These are phyloP conservation scores for Ceratothoa steindachneri DNA, from an alignment of 2,888 invertebrate species.

Conservation along the genomic window DNA sequence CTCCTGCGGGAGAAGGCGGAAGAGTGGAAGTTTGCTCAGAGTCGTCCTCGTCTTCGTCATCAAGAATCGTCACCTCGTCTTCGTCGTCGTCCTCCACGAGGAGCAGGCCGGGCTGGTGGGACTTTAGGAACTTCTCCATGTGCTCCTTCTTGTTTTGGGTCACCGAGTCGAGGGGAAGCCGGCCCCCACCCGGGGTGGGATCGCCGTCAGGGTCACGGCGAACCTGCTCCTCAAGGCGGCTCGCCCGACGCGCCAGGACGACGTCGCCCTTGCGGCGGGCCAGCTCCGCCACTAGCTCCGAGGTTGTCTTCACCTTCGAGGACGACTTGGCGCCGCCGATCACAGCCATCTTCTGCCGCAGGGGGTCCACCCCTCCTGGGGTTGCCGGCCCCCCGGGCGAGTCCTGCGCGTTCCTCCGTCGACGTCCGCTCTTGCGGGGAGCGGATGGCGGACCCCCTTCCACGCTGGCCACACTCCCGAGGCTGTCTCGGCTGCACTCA, in stretches of 20 bases:
- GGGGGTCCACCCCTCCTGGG: conserved; percentile 14
- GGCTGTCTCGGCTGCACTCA: conserved; percentile 51
- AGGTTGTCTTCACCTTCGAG: conserved; percentile 69
- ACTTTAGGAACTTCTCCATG: conserved; percentile 53
- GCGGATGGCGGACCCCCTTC: not conserved
- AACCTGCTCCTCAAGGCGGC: conserved; percentile 41
- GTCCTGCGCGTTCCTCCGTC: not conserved
- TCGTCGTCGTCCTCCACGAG: conserved; percentile 29
- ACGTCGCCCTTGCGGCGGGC: conserved; percentile 46
- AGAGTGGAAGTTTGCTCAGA: conserved; percentile 17
- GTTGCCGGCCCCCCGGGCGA: not conserved
- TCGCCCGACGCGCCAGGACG: conserved; percentile 43
- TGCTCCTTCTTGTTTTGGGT: conserved; percentile 54
- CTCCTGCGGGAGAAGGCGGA: conserved; percentile 14
- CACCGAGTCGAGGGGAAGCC: conserved; percentile 49
- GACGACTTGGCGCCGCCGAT: conserved; percentile 56
- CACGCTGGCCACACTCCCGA: conserved; percentile 38
- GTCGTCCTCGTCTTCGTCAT: not conserved
- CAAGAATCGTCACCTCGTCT: conserved; percentile 19
- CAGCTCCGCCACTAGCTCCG: conserved; percentile 73
- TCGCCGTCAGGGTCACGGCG: conserved; percentile 51
- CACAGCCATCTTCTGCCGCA: conserved; percentile 41
- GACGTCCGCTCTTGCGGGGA: not conserved
- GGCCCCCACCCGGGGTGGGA: conserved; percentile 49
- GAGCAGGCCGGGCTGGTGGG: conserved; percentile 38